These are phyloP conservation scores for Dendrophyllia cribrosa DNA, from an alignment of 64 coral and sea anemone species.

Conservation along the genomic window DNA sequence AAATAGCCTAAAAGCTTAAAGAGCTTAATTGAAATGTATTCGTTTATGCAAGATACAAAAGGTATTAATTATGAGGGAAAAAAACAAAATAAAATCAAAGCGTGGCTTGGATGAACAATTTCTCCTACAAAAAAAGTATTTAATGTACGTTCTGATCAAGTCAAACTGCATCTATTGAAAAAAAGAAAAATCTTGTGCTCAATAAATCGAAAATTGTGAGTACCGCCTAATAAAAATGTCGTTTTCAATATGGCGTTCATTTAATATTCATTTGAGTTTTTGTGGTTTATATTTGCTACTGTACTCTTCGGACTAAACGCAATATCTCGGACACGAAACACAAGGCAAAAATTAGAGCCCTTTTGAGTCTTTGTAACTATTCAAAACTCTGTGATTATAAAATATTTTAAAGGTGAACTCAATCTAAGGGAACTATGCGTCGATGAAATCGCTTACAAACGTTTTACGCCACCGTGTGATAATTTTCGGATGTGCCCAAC, in stretches of 20 bases:
- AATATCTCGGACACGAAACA: not conserved
- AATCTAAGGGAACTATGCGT: not conserved
- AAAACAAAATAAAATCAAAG: not conserved
- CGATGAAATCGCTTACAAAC: not conserved
- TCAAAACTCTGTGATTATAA: too few relatives aligned
- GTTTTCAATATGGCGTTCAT: not conserved
- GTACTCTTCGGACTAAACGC: not conserved
- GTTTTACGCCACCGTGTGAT: not conserved
- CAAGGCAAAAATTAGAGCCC: not conserved
- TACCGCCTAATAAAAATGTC: not conserved
- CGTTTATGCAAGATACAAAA: not conserved
- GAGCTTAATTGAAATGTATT: too few relatives aligned
- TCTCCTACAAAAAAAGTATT: not conserved
- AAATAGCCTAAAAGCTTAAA: too few relatives aligned
- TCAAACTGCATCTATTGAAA: too few relatives aligned
- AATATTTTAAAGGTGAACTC: too few relatives aligned
- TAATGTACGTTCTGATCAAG: not conserved
- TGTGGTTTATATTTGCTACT: not conserved
- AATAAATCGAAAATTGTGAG: not conserved
- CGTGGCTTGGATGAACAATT: not conserved
- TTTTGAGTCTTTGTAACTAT: too few relatives aligned
- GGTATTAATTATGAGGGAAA: not conserved
- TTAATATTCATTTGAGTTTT: conserved; percentile 16
- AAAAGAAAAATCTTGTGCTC: too few relatives aligned
- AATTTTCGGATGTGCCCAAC: not conserved